Evolutionary conservation across 2,113 vertebrate species (phyloP).

Genomic region (Gopherus evgoodei): DNA sequence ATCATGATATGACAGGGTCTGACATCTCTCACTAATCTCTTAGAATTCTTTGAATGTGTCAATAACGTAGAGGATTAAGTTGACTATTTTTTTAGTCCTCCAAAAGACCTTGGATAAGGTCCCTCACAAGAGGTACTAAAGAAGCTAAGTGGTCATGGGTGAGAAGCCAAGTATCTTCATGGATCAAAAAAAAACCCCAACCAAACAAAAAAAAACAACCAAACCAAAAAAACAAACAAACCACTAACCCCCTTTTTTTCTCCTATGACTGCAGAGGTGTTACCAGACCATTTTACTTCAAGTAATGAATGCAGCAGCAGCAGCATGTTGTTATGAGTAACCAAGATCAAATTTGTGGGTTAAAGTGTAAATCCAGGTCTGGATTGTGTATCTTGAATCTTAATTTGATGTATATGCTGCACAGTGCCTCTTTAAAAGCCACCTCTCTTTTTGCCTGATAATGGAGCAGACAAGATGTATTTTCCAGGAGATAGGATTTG

Average conservation of each 20-base stretch:
- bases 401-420: neutral
- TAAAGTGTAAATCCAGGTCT: neutral
- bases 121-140: neutral
- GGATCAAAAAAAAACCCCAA: neutral
- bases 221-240: too few species aligned
- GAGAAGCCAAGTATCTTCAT: neutral
- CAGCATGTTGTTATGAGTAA: neutral
- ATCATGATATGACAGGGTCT: too few species aligned
- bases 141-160: neutral
- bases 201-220: too few species aligned
- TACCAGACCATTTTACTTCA: neutral
- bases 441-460: too few species aligned
- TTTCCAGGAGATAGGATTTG: too few species aligned
- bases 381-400: neutral
- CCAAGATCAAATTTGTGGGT: neutral
- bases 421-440: too few species aligned
- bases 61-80: neutral
- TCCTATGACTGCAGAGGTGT: neutral
- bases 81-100: neutral
- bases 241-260: neutral
- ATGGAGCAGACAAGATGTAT: too few species aligned
- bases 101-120: neutral
- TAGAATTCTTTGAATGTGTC: neutral
- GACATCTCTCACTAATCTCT: too few species aligned
- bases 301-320: neutral